Base-by-base conservation (phyloP, 2,113 vertebrate species). In the Scomber colias region DNA sequence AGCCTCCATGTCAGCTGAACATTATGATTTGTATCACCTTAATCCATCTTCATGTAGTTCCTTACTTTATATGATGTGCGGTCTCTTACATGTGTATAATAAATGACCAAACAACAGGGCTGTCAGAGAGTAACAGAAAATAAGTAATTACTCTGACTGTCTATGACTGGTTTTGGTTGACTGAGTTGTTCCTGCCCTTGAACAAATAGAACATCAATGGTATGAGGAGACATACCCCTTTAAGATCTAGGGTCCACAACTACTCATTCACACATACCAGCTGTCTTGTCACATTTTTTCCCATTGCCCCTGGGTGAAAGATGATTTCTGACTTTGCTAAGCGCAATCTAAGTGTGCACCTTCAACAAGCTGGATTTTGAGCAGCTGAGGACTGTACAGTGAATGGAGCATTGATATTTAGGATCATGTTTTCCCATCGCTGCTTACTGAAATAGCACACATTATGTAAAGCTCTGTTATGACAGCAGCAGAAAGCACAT, bases 401-500 rank as follows among this genome's bases (percentile, higher is more conserved):
- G 77, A 91, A 85, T 84, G 73, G 59, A 67, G 70, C 77, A 77
- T 73, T 87, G 83, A 92, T 90, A 86, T 93, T 93, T 90, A 71
- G 86, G 66, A 87, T 90, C 87, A 83, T 80, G 83, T 92, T 86
- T 82, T 3, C 77, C 78, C 82, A 72, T 90, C 82, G 64, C 77
- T 77, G 87, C 80, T 66, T 82, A 83, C 81, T 83, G 70, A 87
- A 92, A 90, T 90, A 92, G 87, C 80, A 89, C 64, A 83, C 75
- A 91, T 91, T 92, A 88, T 86, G 77, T 90, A 87, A 92, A 92
- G 82, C 87, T 87, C 59, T 68, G 88, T 84, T 85, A 86, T 81
- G 84, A 85, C 82, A 83, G 86, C 63, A 75, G 53, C 74, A 78
- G n/a, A 81, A 44, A 83, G 65, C 60, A 66, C 46, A 65, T 77